Percentiles rank a stretch among this genome's conserved stretches.
Evolutionary conservation across 2,113 vertebrate genomes (phyloP).

Genomic region (Ifrita kowaldi): DNA sequence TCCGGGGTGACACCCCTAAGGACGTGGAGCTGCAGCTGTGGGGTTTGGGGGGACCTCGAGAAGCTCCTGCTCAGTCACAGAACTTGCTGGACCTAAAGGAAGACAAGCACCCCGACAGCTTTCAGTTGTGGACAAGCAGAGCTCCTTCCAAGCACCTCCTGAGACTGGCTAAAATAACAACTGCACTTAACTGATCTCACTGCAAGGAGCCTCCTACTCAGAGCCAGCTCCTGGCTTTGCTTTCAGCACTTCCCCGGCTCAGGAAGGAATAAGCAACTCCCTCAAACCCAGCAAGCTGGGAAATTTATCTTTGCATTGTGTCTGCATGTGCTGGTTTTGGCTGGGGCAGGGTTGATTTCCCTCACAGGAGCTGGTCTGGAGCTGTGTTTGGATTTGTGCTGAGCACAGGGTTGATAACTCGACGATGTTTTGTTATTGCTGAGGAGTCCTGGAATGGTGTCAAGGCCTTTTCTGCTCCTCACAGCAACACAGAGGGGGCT

Average conservation of each 20-base stretch:
- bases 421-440: neutral
- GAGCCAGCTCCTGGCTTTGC: neutral
- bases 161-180: neutral
- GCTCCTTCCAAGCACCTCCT: neutral
- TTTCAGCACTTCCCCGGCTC: neutral
- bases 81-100: neutral
- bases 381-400: neutral
- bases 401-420: neutral
- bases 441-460: neutral
- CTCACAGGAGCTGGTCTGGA: neutral
- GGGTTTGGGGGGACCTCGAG: neutral
- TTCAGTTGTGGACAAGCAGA: neutral
- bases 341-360: neutral
- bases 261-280: neutral
- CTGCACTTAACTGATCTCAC: neutral
- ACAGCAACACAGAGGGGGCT: neutral
- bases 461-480: neutral
- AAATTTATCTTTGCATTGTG: neutral
- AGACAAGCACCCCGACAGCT: accelerated
- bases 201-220: neutral
- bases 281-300: neutral
- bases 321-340: neutral
- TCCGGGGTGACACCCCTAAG: neutral
- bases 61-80: neutral
- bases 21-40: neutral